Evolutionary conservation across 1,140 invertebrate species (phyloP), one percentile per base, ranked within the genome.

Genomic region (Anthonomus grandis): DNA sequence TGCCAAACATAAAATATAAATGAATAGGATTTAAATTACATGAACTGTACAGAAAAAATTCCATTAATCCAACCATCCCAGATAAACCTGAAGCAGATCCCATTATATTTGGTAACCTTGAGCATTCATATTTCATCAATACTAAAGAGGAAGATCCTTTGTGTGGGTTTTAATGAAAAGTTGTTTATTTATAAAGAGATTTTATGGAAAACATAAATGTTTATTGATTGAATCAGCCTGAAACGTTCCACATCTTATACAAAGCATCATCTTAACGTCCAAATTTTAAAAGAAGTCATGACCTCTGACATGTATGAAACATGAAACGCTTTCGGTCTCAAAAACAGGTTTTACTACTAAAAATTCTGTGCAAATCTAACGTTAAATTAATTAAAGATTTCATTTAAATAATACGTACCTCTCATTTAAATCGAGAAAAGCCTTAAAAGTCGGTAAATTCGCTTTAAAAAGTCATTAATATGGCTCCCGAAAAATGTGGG

Each of bases 381-480:
- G 39, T n/a, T 17, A 9, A 24, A 12, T 21, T 17, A 36, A 21
- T 17, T 39, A 10, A 38, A 22, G 10, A 23, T 51, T 13, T 42
- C n/a, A n/a, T n/a, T n/a, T n/a, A n/a, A n/a, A n/a, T n/a, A n/a
- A n/a, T n/a, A n/a, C n/a, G n/a, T n/a, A n/a, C n/a, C 68, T 70
- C 54, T 66, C 66, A 53, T 68, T 64, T 70, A 63, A 68, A 63
- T 68, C 36, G 56, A 65, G 60, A 48, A 22, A 36, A 41, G 39
- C 12, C 5, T 51, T 46, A 59, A 59, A 54, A 37, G 47, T 50
- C 57, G 50, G 45, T 60, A 60, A 57, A 63, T 59, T 53, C 15
- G 55, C 57, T 59, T 59, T 65, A 55, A 58, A 51, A 60, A 39
- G 61, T 69, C 49, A 60, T 66, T 68, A 70, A 70, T 69, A 70